phyloP scores from a whole-genome alignment of 1,140 invertebrate genomes.

The Drosophila repleta region DNA sequence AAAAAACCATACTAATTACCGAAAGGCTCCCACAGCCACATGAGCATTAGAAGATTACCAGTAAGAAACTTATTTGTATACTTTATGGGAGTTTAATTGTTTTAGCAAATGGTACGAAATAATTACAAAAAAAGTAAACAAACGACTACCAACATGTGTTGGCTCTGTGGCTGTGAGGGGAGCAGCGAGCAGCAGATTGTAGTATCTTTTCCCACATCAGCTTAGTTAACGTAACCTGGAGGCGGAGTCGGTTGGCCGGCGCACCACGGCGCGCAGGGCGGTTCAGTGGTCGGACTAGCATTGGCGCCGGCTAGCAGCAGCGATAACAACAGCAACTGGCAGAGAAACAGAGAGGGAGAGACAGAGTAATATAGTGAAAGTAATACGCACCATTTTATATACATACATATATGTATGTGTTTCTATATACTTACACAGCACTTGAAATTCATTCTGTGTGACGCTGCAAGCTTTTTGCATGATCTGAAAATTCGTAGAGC shows the following conservation, averaged over 20 bases:
- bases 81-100: constrained; percentile 61
- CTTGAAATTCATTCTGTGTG: constrained; percentile 35
- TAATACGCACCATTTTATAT: background rate
- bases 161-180: background rate
- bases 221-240: constrained; percentile 51
- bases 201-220: background rate
- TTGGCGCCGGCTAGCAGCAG: constrained; percentile 24
- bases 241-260: constrained; percentile 55
- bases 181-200: background rate
- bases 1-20: constrained; percentile 48
- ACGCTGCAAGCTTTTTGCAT: constrained; percentile 1
- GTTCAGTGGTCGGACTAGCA: background rate
- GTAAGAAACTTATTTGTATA: constrained; percentile 54
- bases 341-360: background rate
- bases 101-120: constrained; percentile 53
- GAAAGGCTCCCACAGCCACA: constrained; percentile 25
- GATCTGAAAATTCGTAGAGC: background rate
- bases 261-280: constrained; percentile 50
- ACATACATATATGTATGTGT: background rate
- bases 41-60: constrained; percentile 10
- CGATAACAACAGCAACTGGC: constrained; percentile 40
- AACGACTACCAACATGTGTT: constrained; percentile 15
- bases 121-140: constrained; percentile 38
- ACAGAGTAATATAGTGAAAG: background rate
- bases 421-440: constrained; percentile 31